Evolutionary conservation across 2,113 vertebrate genomes (phyloP).

Genomic region (Ceyx margarethae): DNA sequence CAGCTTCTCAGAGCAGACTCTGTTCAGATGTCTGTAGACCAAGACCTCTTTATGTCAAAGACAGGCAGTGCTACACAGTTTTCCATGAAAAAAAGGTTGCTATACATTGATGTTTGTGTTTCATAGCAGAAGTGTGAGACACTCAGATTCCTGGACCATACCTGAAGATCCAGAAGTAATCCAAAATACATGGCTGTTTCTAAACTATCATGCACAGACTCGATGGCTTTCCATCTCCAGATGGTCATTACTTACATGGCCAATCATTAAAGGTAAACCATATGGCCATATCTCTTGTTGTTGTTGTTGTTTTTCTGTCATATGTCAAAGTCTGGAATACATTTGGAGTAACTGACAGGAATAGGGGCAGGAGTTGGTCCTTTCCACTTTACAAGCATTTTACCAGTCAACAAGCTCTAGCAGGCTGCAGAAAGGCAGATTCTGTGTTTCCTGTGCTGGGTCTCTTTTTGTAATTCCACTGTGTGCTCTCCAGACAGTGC

Average conservation of each 20-base stretch:
- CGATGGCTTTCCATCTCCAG: not conserved
- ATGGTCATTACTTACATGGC: conserved; percentile 8
- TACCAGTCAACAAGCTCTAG: not conserved
- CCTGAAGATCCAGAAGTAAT: not conserved
- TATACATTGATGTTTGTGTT: not conserved
- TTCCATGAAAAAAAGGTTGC: not conserved
- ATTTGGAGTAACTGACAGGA: not conserved
- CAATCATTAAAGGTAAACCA: not conserved
- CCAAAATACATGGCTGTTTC: not conserved
- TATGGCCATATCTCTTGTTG: not conserved
- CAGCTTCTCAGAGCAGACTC: not conserved
- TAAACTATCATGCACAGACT: not conserved
- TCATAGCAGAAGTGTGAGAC: not conserved
- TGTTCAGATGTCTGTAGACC: rapidly evolving
- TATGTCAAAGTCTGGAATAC: not conserved
- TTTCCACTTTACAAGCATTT: conserved; percentile 3
- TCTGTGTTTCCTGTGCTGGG: not conserved
- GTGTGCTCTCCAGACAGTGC: conserved; percentile 1
- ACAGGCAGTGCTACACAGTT: not conserved
- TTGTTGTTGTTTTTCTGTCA: not conserved
- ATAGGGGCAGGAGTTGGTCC: not conserved
- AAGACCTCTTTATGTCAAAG: not conserved
- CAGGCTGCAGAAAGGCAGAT: not conserved
- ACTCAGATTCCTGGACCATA: not conserved
- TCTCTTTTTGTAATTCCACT: conserved; percentile 25